Conservation (phyloP, 2,797 vertebrate species). For the Cryptoblepharus egeriae region DNA sequence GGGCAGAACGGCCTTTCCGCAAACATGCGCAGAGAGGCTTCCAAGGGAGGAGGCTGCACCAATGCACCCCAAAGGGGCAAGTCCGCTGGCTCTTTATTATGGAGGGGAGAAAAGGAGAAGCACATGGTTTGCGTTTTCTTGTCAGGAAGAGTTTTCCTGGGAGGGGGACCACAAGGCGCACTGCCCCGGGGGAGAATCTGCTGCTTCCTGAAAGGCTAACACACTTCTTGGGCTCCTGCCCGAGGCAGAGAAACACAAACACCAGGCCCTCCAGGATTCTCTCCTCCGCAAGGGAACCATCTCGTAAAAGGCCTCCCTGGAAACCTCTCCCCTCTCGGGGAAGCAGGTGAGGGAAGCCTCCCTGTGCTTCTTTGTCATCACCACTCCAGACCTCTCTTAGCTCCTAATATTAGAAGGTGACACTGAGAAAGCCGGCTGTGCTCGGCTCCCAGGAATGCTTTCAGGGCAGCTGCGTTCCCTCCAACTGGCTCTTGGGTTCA, state of each 20-base stretch:
- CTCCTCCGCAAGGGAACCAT: neutral
- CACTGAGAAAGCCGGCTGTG: neutral
- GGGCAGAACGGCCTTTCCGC: neutral
- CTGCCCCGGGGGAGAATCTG: neutral
- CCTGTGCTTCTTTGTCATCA: neutral
- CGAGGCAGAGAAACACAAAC: neutral
- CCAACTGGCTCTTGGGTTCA: slow-evolving; percentile 46
- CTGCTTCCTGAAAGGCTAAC: neutral
- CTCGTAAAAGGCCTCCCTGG: neutral
- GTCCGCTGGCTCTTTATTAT: neutral
- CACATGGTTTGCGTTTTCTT: neutral
- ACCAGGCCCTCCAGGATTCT: neutral
- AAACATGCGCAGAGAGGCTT: neutral
- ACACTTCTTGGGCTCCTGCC: neutral
- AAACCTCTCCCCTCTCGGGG: neutral
- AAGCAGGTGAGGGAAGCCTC: neutral
- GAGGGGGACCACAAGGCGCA: neutral
- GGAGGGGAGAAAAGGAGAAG: too few relatives aligned
- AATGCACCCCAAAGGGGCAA: neutral
- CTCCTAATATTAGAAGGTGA: slow-evolving; percentile 8
- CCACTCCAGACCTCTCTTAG: neutral
- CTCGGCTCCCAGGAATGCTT: slow-evolving; percentile 29
- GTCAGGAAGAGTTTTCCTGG: neutral
- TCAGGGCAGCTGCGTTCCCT: slow-evolving; percentile 7
- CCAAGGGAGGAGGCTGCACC: too few relatives aligned